Base-by-base conservation (phyloP, 2,888 invertebrate species). In the Ophioninae sp. region DNA sequence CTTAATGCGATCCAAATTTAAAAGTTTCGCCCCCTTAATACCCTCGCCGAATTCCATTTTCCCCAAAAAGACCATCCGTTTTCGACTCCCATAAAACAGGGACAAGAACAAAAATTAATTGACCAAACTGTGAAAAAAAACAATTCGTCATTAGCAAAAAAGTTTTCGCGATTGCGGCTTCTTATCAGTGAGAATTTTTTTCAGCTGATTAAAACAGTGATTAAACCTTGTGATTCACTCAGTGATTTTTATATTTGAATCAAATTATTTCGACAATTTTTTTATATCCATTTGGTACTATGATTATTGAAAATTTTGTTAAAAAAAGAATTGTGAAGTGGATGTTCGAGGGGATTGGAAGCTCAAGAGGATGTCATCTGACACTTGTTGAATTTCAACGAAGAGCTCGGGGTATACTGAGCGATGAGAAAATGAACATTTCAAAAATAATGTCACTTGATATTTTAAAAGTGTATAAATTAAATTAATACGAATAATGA, bases 1-100 rank as follows among this genome's bases (percentile, higher is more conserved):
- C 64, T 81, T 62, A 85, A 68, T 82, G 85, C 39, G 64, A 64
- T 67, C 73, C 85, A 81, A 86, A 88, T 87, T 86, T 86, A 86
- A 87, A 88, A 87, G 41, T 64, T 62, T 85, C 79, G n/a, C 61
- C 74, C 57, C 77, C 56, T 7, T 61, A 50, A 41, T 77, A 41
- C 56, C 30, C 61, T 30, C 39, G n/a, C 39, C 41, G 44, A 68
- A 50, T 30, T 68, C 30, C 23, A n/a, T 23, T 23, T 68, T 68
- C 23, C 50, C 50, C 17, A 5, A 50, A 50, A 23, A 23, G 50
- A 50, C 68, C 62, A 13, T 30, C 44, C 23, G 17, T 7, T 17
- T 50, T 50, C 7, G 17, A 50, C 17, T 50, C 50, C 17, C 50
- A 50, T 50, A 6, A 50, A 50, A 6, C 13, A 13, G 1, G 17